A percentile compares a stretch with the other conserved stretches of the same genome.
These are phyloP conservation scores for Lerista edwardsae DNA, from an alignment of 2,797 vertebrate genomes.

Conservation along the genomic window DNA sequence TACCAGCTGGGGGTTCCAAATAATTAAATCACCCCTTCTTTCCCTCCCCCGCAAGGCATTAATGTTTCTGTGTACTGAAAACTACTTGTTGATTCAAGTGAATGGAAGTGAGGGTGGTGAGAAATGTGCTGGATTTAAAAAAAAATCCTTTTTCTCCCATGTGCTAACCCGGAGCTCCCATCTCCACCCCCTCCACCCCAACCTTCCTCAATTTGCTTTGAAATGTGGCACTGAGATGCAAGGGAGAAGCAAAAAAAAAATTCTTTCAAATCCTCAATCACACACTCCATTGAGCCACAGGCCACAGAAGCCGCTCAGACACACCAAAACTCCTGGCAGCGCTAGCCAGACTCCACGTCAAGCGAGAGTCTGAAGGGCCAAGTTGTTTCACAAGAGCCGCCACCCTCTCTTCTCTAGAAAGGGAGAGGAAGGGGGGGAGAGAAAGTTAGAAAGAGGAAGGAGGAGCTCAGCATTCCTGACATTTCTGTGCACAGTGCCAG, in stretches of 20 bases:
- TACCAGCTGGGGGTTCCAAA: constrained; percentile 27
- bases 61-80: constrained; percentile 6
- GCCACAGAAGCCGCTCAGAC: background rate
- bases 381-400: constrained; percentile 37
- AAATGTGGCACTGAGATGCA: constrained; percentile 88
- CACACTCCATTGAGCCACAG: background rate
- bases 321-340: background rate
- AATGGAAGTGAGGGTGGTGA: background rate
- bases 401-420: constrained; percentile 32
- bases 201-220: constrained; percentile 74
- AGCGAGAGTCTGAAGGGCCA: constrained; percentile 38
- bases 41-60: background rate
- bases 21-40: background rate
- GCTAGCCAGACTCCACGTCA: constrained; percentile 1
- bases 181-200: constrained; percentile 59
- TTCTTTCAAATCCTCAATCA: constrained; percentile 28
- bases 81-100: constrained; percentile 46
- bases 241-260: constrained; percentile 54
- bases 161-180: constrained; percentile 56
- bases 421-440: constrained; percentile 50
- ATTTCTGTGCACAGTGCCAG: constrained; percentile 63
- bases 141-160: constrained; percentile 49
- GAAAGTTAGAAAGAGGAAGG: constrained; percentile 61
- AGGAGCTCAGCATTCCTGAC: constrained; percentile 67
- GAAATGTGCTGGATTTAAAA: constrained; percentile 12